Evolutionary conservation across 2,113 vertebrate genomes (phyloP), one percentile per base, ranked within the genome.

Genomic region (Rafetus swinhoei): DNA sequence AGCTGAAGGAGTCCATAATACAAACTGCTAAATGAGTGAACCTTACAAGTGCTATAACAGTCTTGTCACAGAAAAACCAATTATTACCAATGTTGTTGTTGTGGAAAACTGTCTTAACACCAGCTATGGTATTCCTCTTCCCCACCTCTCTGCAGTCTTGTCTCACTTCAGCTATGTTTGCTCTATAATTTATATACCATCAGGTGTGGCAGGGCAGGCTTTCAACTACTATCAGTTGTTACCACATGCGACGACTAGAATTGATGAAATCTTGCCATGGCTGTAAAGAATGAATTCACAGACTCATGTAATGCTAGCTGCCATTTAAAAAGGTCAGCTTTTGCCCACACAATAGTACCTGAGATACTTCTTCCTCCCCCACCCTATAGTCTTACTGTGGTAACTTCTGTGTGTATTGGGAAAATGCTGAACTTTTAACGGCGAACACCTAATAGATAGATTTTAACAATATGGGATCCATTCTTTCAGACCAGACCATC

Each of bases 401-500:
- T 88, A 69, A 81, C 55, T 35, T 77, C 6, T 91, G 6, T 53
- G 35, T 88, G 56, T 21, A 89, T 84, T 15, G 1, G 1, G 86
- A n/a, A 93, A 91, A 90, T 85, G 56, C 86, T 88, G 79, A 55
- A 62, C 77, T 77, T 81, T 88, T 87, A 60, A 53, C 84, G 22
- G 57, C 69, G 22, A 57, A 55, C 60, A 74, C 81, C 60, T 13
- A 88, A 79, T 25, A 59, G 29, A 81, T 74, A 94, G 83, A 94
- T 95, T 93, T 84, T 82, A 91, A 7, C 39, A 93, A 56, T 92
- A 85, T 81, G 79, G 74, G 35, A 57, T 87, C 53, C 82, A 69
- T 79, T 94, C 89, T 85, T 88, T n/a, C 56, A 90, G 76, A 84
- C 62, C 82, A 65, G 86, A 96, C 85, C 88, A 81, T 59, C 53